phyloP scores from a whole-genome alignment of 2,113 vertebrate species.

The Hypocryptadius cinnamomeus region DNA sequence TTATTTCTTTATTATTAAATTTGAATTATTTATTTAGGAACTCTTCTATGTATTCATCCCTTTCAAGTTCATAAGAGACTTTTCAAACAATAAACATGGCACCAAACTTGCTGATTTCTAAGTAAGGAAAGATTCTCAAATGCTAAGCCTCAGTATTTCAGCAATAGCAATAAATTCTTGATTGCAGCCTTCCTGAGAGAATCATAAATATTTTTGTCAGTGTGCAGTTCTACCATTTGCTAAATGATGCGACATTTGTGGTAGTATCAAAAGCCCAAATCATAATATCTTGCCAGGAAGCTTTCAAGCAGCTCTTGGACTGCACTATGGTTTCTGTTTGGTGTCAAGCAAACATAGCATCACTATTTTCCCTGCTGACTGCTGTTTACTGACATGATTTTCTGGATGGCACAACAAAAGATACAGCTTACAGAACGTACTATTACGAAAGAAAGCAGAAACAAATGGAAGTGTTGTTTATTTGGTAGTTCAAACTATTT shows the following conservation, averaged over 20 bases:
- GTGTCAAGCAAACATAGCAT: neutral
- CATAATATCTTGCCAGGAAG: neutral
- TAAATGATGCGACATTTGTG: accelerated
- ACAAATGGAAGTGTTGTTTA: neutral
- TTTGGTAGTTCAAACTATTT: neutral
- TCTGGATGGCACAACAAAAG: neutral
- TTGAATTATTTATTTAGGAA: neutral
- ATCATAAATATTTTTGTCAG: neutral
- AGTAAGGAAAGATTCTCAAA: neutral
- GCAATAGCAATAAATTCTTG: neutral
- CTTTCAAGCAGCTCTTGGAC: neutral
- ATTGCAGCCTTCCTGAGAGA: neutral
- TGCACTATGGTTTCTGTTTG: neutral
- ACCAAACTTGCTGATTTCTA: neutral
- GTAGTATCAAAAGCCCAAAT: neutral
- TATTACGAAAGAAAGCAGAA: neutral
- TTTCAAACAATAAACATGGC: neutral
- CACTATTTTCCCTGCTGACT: neutral
- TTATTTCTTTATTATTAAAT: too few species aligned
- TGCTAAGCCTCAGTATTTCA: neutral
- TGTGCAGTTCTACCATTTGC: neutral
- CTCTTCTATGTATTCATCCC: neutral
- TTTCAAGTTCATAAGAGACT: neutral
- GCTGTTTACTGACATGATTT: neutral
- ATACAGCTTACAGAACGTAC: neutral